Conservation (phyloP, 2,888 invertebrate genomes). For the Drosophila parthenogenetica region DNA sequence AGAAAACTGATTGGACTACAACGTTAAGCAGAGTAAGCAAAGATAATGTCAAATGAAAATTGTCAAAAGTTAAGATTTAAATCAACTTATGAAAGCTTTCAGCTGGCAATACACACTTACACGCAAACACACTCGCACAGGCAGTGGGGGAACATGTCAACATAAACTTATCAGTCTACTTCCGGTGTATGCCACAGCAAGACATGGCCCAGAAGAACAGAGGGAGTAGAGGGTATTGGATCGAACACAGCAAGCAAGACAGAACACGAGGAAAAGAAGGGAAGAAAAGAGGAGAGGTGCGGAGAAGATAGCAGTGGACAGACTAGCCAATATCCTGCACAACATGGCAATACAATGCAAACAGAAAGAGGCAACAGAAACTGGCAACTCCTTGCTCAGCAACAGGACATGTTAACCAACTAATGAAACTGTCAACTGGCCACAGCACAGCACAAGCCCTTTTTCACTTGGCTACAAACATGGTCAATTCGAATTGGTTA, state of each 20-base stretch:
- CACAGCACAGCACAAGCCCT: slow-evolving; percentile 48
- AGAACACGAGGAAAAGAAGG: not conserved
- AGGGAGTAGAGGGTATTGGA: not conserved
- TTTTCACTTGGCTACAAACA: not conserved
- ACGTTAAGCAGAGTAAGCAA: slow-evolving; percentile 19
- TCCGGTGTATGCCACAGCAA: slow-evolving; percentile 68
- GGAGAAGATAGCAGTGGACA: slow-evolving; percentile 25
- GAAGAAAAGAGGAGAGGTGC: not conserved
- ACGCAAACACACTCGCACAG: not conserved
- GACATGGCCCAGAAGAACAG: slow-evolving; percentile 32
- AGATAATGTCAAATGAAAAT: slow-evolving; percentile 33
- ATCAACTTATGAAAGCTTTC: slow-evolving; percentile 73
- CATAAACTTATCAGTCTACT: slow-evolving; percentile 72
- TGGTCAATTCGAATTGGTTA: slow-evolving; percentile 10
- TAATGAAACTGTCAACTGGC: slow-evolving; percentile 80
- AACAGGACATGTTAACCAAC: slow-evolving; percentile 73
- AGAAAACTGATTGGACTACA: slow-evolving; percentile 4
- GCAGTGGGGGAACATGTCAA: slow-evolving; percentile 56
- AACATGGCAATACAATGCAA: slow-evolving; percentile 77
- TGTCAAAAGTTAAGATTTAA: slow-evolving; percentile 67
- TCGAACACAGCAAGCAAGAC: slow-evolving; percentile 5
- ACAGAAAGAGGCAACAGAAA: slow-evolving; percentile 59
- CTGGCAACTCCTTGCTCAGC: slow-evolving; percentile 30
- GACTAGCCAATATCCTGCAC: slow-evolving; percentile 75
- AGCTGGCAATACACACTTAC: slow-evolving; percentile 30